These are phyloP conservation scores for Leptothorax acervorum DNA, from an alignment of 2,888 invertebrate species.

Conservation along the genomic window DNA sequence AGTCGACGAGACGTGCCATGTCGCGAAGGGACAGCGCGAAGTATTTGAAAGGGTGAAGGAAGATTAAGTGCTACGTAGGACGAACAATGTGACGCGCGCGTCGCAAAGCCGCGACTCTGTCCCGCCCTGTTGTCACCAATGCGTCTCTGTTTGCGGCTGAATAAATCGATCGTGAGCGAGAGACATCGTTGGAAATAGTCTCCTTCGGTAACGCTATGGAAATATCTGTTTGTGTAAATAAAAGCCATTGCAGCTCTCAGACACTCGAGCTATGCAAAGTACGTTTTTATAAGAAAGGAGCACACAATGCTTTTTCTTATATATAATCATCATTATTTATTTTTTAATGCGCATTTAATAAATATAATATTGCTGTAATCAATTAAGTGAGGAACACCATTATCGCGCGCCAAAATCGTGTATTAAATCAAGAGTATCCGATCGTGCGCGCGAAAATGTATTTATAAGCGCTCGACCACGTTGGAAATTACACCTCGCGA, in stretches of 20 bases:
- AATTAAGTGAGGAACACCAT: not conserved
- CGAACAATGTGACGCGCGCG: slow-evolving; percentile 71
- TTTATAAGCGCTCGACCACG: not conserved
- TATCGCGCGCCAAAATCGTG: too few species aligned
- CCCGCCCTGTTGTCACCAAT: slow-evolving; percentile 66
- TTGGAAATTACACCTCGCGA: slow-evolving; percentile 5
- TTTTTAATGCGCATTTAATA: not conserved
- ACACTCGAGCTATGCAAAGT: not conserved
- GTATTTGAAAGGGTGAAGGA: slow-evolving; percentile 57
- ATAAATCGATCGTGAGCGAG: slow-evolving; percentile 71
- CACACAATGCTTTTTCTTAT: not conserved
- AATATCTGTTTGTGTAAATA: slow-evolving; percentile 56
- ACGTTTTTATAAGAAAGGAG: not conserved
- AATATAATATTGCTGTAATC: not conserved
- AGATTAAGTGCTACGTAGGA: slow-evolving; percentile 71
- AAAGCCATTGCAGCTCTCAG: not conserved
- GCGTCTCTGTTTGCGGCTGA: slow-evolving; percentile 63
- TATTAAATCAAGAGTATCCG: not conserved
- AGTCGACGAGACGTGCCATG: slow-evolving; percentile 39
- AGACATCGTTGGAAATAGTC: slow-evolving; percentile 54
- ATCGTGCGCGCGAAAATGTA: not conserved
- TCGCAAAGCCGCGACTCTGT: slow-evolving; percentile 58
- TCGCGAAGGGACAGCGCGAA: slow-evolving; percentile 49
- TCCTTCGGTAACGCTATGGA: slow-evolving; percentile 45
- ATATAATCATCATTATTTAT: not conserved